Evolutionary conservation across 1,140 invertebrate species (phyloP), one percentile per base, ranked within the genome.

Genomic region (Pygmarrhopalites habei): DNA sequence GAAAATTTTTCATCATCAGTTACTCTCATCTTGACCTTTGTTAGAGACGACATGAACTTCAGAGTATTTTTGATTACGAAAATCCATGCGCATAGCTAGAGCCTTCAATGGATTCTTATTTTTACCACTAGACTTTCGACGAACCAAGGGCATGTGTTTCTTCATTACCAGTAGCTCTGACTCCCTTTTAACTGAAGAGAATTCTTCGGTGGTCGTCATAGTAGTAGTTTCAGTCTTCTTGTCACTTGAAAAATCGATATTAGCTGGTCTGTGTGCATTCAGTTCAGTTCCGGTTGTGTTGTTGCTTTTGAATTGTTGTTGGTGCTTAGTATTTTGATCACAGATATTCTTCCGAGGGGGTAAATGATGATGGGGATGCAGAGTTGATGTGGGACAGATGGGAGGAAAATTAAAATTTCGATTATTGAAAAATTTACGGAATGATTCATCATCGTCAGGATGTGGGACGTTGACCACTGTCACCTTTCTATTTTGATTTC

Each of bases 131-230:
- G 64, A 64, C 41, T 69, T 69, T 35, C 66, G 32, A 17, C 62
- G 32, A 25, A 60, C 39, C 19, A 65, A 29, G 4, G 68, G 68
- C 32, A 66, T 47, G 28, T 64, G 47, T 39, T 69, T 69, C 26
- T 69, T 69, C 60, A 69, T 60, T n/a, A 66, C 55, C 17, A 66
- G 60, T 35, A 66, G 64, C 39, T 68, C 67, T 39, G 55, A 46
- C 58, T 68, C 62, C 39, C 67, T 35, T 28, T 64, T 26, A 10
- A 68, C 67, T 3, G 39, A 23, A 23, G 28, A 35, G 25, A 46
- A 12, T 46, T 5, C 39, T 62, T 19, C 32, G 5, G 32, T 5
- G 5, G 5, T 15, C 32, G 5, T 15, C 15, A 7, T 35, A 35
- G 10, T 28, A 3, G 25, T n/a, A 26, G 21, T 52, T 10, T 52